These are phyloP conservation scores for Drosophila tropicalis DNA, from an alignment of 1,140 invertebrate genomes.

Conservation along the genomic window DNA sequence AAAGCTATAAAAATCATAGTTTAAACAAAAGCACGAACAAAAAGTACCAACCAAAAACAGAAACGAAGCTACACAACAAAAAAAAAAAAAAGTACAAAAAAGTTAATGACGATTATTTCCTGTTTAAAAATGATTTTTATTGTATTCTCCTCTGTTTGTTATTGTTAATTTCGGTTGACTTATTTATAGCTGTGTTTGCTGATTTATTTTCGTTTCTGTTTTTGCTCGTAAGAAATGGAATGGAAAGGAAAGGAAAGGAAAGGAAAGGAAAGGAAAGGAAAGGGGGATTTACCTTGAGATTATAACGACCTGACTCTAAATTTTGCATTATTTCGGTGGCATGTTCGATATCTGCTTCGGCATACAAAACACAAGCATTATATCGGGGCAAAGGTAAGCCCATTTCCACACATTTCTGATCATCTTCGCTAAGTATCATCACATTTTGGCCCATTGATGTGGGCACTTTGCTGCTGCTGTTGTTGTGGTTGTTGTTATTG, in stretches of 20 bases:
- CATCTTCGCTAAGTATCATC: slow-evolving; percentile 56
- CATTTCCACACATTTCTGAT: slow-evolving; percentile 82
- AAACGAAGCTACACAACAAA: not conserved
- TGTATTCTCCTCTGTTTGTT: slow-evolving; percentile 15
- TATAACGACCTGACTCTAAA: slow-evolving; percentile 84
- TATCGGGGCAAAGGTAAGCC: slow-evolving; percentile 85
- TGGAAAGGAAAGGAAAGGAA: not conserved
- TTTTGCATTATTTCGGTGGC: slow-evolving; percentile 86
- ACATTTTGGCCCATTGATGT: slow-evolving; percentile 45
- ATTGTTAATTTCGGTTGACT: slow-evolving; percentile 14
- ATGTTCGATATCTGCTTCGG: slow-evolving; percentile 88
- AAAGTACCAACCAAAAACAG: not conserved
- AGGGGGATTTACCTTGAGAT: slow-evolving; percentile 85
- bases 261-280: too few relatives aligned
- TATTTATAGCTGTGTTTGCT: slow-evolving; percentile 7
- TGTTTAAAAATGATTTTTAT: slow-evolving; percentile 11
- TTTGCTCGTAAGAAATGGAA: not conserved
- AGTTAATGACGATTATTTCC: slow-evolving; percentile 19
- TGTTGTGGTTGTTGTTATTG: slow-evolving; percentile 22
- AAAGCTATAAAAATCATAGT: slow-evolving; percentile 84
- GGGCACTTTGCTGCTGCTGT: slow-evolving; percentile 22
- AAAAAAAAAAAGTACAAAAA: slow-evolving; percentile 7
- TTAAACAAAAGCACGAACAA: not conserved
- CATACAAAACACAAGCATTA: slow-evolving; percentile 89
- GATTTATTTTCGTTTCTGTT: slow-evolving; percentile 13